A percentile compares a stretch with the other conserved stretches of the same genome.
These are phyloP conservation scores for Bellardia pandia DNA, from an alignment of 2,888 invertebrate species.

Conservation along the genomic window DNA sequence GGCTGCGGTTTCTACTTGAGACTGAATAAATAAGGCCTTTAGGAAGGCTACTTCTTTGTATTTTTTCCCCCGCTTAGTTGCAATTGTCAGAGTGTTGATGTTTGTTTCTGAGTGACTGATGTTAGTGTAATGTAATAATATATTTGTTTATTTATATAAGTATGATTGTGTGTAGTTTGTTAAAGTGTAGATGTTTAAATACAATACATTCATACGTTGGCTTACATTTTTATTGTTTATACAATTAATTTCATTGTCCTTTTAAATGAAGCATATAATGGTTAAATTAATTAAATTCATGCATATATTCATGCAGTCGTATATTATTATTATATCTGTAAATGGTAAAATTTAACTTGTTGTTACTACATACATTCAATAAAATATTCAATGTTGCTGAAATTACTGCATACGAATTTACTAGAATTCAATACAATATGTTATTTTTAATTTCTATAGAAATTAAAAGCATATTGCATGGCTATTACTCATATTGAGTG, in stretches of 20 bases:
- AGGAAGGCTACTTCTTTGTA: not conserved
- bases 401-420: slow-evolving; percentile 11
- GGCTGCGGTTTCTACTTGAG: not conserved
- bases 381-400: too few relatives aligned
- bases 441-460: slow-evolving; percentile 25
- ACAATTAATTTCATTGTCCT: slow-evolving; percentile 62
- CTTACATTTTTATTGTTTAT: slow-evolving; percentile 56
- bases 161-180: not conserved
- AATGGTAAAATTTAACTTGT: slow-evolving; percentile 17
- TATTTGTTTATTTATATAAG: not conserved
- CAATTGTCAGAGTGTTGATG: not conserved
- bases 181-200: not conserved
- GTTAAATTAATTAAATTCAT: slow-evolving; percentile 66
- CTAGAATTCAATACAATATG: slow-evolving; percentile 28
- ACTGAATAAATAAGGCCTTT: not conserved
- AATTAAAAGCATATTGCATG: slow-evolving; percentile 26
- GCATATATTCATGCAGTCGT: slow-evolving; percentile 12
- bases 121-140: not conserved
- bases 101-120: slow-evolving; percentile 3
- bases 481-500: slow-evolving; percentile 1
- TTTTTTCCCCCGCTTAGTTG: not conserved
- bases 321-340: not conserved
- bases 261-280: slow-evolving; percentile 64
- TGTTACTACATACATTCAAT: not conserved
- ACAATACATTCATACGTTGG: not conserved